Conservation (phyloP, 2,797 vertebrate species). For the Halcyon badia region DNA sequence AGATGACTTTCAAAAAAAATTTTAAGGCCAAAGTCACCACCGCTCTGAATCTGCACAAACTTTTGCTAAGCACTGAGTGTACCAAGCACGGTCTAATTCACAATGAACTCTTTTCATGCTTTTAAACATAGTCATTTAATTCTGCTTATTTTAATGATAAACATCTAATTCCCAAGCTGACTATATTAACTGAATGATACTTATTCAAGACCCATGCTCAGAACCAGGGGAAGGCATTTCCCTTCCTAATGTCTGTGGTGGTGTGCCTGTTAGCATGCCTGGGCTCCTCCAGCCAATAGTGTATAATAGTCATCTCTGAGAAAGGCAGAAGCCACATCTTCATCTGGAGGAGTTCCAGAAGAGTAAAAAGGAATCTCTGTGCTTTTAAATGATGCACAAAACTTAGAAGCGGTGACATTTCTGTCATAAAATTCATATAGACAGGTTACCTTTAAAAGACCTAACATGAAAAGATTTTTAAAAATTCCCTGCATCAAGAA, state of each 20-base stretch:
- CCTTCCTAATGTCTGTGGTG: background rate
- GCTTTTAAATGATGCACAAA: background rate
- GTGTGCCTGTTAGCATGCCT: background rate
- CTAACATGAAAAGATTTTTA: background rate
- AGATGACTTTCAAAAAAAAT: background rate
- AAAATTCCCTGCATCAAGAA: background rate
- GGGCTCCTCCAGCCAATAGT: background rate
- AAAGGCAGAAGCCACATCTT: background rate
- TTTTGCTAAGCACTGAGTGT: background rate
- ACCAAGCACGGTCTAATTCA: background rate
- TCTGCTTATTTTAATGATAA: constrained; percentile 44
- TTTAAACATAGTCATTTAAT: background rate
- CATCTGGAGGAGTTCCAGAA: background rate
- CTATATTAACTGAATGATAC: background rate
- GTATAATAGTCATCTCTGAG: background rate
- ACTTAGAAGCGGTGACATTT: background rate
- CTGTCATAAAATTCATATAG: background rate
- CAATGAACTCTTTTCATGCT: constrained; percentile 8
- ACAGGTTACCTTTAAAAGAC: background rate
- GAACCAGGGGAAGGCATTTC: background rate
- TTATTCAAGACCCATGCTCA: background rate
- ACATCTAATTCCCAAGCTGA: constrained; percentile 27
- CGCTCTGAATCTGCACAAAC: background rate
- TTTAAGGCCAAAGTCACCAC: background rate
- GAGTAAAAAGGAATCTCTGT: background rate